A percentile compares a stretch with the other conserved stretches of the same genome.
Conservation (phyloP, 2,888 invertebrate genomes). For the Metacarcinus magister region DNA sequence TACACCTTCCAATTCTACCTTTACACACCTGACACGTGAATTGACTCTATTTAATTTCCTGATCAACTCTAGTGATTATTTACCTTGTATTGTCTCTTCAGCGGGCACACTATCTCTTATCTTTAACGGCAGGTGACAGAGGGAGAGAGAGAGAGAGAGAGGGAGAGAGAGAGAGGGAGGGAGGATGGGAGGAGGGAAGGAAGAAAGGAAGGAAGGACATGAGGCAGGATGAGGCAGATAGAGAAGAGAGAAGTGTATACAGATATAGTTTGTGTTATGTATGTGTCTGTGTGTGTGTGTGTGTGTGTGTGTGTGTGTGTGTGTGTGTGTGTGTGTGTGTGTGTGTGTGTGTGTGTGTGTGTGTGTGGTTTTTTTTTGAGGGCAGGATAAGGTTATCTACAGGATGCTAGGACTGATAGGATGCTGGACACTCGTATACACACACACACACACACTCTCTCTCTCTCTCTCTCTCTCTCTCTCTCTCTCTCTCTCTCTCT, state of each 20-base stretch:
- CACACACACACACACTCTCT: background rate
- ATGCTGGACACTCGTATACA: background rate
- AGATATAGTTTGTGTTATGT: background rate
- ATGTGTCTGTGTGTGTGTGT: conserved; percentile 35
- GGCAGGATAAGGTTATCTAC: conserved; percentile 16
- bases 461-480: conserved; percentile 12
- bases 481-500: background rate
- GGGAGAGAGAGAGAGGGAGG: background rate
- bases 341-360: conserved; percentile 36
- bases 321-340: conserved; percentile 51
- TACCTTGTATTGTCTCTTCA: background rate
- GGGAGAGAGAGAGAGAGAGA: conserved; percentile 1
- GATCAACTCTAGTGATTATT: background rate
- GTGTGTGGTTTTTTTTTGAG: background rate
- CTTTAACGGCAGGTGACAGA: background rate
- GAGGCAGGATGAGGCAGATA: conserved; percentile 19
- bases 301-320: conserved; percentile 62
- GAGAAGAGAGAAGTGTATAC: conserved; percentile 15
- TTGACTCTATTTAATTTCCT: background rate
- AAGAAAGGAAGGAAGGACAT: background rate
- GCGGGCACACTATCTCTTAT: background rate
- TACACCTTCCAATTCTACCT: background rate
- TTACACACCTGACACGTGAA: conserved; percentile 3
- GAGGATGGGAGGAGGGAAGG: background rate
- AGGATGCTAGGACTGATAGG: background rate